These are phyloP conservation scores for Lissocephala sabroskyi DNA, from an alignment of 2,888 invertebrate genomes.

Conservation along the genomic window DNA sequence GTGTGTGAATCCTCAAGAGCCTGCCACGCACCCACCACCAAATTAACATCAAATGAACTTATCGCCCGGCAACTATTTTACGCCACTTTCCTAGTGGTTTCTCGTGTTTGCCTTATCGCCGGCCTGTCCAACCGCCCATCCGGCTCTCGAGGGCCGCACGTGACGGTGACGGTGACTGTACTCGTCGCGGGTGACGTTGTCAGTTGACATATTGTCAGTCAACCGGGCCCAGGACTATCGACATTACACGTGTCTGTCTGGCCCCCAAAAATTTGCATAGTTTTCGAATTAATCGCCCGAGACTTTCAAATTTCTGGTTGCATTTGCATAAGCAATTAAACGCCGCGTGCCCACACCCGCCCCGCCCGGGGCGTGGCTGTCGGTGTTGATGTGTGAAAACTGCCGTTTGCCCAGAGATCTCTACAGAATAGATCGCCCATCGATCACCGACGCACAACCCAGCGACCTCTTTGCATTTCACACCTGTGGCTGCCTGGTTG, in stretches of 20 bases:
- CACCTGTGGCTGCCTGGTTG: not conserved
- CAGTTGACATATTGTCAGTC: slow-evolving; percentile 64
- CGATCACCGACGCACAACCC: not conserved
- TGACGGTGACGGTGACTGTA: slow-evolving; percentile 42
- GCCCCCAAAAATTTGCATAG: slow-evolving; percentile 58
- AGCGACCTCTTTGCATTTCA: not conserved
- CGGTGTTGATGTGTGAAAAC: slow-evolving; percentile 25
- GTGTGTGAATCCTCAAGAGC: slow-evolving; percentile 14
- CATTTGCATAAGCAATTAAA: slow-evolving; percentile 50
- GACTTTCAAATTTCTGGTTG: slow-evolving; percentile 34
- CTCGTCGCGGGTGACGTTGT: slow-evolving; percentile 29
- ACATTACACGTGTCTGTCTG: slow-evolving; percentile 54
- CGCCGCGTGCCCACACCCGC: slow-evolving; percentile 45
- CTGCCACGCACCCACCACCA: slow-evolving; percentile 35
- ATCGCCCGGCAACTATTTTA: slow-evolving; percentile 56
- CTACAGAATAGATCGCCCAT: no score
- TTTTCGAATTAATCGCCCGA: slow-evolving; percentile 67
- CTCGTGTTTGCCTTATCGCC: slow-evolving; percentile 51
- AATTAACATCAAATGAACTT: slow-evolving; percentile 61
- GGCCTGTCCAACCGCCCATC: not conserved
- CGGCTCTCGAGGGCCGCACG: slow-evolving; percentile 45
- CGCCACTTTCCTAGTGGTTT: slow-evolving; percentile 62
- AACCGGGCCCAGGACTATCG: slow-evolving; percentile 44
- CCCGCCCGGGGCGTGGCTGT: no score
- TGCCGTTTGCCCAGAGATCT: slow-evolving; percentile 2